Base-by-base conservation (phyloP, 2,113 vertebrate species). In the Grantiella picta region DNA sequence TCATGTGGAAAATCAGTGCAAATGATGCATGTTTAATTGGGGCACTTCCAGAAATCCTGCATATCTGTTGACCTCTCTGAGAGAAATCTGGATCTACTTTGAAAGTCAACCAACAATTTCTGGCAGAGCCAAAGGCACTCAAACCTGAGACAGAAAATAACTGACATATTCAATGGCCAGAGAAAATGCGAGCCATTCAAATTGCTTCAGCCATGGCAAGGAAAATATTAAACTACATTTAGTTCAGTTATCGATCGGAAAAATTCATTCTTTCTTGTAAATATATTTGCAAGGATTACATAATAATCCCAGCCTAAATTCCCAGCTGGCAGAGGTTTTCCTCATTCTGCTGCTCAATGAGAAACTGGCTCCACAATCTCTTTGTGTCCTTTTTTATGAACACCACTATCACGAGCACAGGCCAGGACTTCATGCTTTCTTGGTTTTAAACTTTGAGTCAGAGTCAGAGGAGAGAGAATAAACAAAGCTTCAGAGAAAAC, bases 1-100 rank as follows among this genome's bases (percentile, higher is more conserved):
- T 96, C 84, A 78, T 86, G 70, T 97, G 91, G 95, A 97, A 97
- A 97, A 96, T 96, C 91, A 96, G 86, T 95, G 81, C 53, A 96
- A 94, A 94, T 86, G 78, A 96, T 77, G 75, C 88, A 93, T 96
- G 87, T 93, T 96, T 97, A 96, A 95, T 90, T 57, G 47, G 63
- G 66, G 42, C 45, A 85, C 54, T 94, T 89, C 54, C 53, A 97
- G 84, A 97, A 96, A 91, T 90, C 71, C 49, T 90, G 65, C 53
- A 27, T 96, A 86, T 96, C 87, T 96, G 65, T 95, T 65, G 29
- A 73, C 47, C 69, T 77, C 29, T 92, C 88, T 91, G 71, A 54
- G 86, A 86, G 64, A 96, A 94, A 93, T 24, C 17, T 92, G 95
- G 95, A 93, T 70, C 29, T 35, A 80, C 60, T 95, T 82, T 94